Evolutionary conservation across 2,797 vertebrate species (phyloP), one percentile per base, ranked within the genome.

Genomic region (Oryzias dopingdopingensis): DNA sequence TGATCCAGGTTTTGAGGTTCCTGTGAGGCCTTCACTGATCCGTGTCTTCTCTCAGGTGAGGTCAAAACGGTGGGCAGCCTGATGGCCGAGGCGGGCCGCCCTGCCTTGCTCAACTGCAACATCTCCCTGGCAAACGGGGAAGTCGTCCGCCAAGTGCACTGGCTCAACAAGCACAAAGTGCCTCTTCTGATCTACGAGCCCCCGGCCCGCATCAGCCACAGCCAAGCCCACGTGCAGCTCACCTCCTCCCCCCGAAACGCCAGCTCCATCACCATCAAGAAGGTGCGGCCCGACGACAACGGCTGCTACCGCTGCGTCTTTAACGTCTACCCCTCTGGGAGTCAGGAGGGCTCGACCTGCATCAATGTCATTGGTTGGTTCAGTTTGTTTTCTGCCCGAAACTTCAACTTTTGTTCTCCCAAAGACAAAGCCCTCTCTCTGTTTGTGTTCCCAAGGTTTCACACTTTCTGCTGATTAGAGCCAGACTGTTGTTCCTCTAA

Each of bases 221-320:
- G 47, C 0, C 54, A 53, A 0, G 49, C 71, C 17, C 62, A 58
- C 3, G 84, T 93, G 56, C 51, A 76, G 65, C 82, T 91, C 20
- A n/a, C 40, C 7, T 14, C 53, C 16, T 76, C 74, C 0, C 50
- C 20, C 49, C 23, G 12, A 4, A 16, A 82, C 47, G 52, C 59
- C 72, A 92, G 88, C 61, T 43, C 58, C 69, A 87, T 93, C 78
- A 85, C 71, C 79, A 79, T 93, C 74, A 41, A n/a, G 8, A 76
- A 1, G 18, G 77, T 80, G 48, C 48, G 4, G 40, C 20, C 59
- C 0, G 73, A 50, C 0, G 82, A 90, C 7, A 85, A 78, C 29
- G 92, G 92, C 51, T 93, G 92, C 72, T 93, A 89, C 81, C 70
- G 44, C 14, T 93, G 92, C 74, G 4, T 87, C 32, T 93, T 93